Evolutionary conservation across 64 coral and sea anemone genomes (phyloP), one percentile per base, ranked within the genome.

Genomic region (Cladopsammia gracilis): DNA sequence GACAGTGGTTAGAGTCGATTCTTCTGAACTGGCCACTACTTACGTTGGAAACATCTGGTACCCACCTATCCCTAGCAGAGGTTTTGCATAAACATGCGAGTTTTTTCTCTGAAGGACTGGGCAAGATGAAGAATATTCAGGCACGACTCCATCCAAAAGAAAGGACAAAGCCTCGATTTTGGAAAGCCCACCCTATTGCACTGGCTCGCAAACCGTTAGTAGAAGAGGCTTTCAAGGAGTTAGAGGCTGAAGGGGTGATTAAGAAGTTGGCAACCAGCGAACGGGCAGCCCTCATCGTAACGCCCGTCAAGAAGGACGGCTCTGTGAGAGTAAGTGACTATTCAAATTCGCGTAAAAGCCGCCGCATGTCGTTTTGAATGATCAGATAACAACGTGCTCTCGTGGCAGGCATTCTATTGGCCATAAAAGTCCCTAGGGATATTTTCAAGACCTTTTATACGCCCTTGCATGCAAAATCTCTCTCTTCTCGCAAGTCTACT

Each of bases 1-100:
- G 71, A 62, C 71, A 89, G 47, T 89, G 71, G 86, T 16, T 89
- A 18, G 57, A 89, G 11, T 74, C 67, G 5, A 89, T 76, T 45
- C 52, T 20, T 6, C 71, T 61, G 86, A 56, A 76, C 71, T 89
- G 70, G 71, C 72, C 71, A 10, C 34, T 89, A 72, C 45, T 89
- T 62, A 22, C 44, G 15, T 7, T 85, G 5, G 47, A 45, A 65
- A 70, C 61, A 85, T 67, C 45, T 10, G 48, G 45, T 18, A 85
- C 60, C 48, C 12, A 26, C 34, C 51, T 14, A 58, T 19, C 50
- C 24, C 48, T 85, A 9, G 8, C 46, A 24, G 62, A 85, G 45
- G 61, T 68, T n/a, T 25, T 85, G 44, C 5, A 10, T 25, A 85
- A 70, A 65, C 82, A 85, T 67, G 42, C 82, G 11, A 22, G 16